Percentiles rank a stretch among this genome's conserved stretches.
phyloP scores from a whole-genome alignment of 2,797 vertebrate species.

The Holocentrus rufus region DNA sequence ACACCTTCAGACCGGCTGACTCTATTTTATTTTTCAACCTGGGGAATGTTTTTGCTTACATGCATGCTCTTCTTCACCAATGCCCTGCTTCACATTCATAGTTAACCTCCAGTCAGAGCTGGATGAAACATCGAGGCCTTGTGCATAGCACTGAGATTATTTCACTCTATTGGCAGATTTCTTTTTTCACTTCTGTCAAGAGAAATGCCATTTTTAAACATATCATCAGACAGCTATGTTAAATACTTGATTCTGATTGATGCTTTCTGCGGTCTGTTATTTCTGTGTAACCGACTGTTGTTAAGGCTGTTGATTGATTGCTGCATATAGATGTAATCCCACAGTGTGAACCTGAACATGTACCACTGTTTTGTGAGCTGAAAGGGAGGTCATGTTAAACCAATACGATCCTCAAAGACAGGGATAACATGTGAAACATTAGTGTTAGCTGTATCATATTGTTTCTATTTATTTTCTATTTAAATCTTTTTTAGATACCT shows the following conservation, averaged over 20 bases:
- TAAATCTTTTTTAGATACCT: constrained; percentile 25
- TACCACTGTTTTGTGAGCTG: constrained; percentile 29
- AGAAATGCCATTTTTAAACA: too few relatives aligned
- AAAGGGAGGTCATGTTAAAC: constrained; percentile 31
- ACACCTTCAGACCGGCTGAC: constrained; percentile 28
- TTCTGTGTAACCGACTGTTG: too few relatives aligned
- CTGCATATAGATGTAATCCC: constrained; percentile 49
- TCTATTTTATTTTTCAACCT: not conserved
- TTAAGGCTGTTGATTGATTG: constrained; percentile 22
- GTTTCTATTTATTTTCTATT: too few relatives aligned
- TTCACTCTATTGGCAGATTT: too few relatives aligned
- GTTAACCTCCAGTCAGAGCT: not conserved
- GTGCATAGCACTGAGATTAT: constrained; percentile 16
- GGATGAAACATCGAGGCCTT: constrained; percentile 19
- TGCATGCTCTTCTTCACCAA: constrained; percentile 11
- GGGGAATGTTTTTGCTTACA: constrained; percentile 12
- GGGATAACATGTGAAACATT: too few relatives aligned
- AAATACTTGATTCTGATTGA: too few relatives aligned
- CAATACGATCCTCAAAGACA: not conserved
- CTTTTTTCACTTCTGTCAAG: too few relatives aligned
- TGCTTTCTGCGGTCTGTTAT: too few relatives aligned
- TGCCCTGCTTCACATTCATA: constrained; percentile 23
- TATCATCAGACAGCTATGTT: too few relatives aligned
- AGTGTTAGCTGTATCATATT: constrained; percentile 19
- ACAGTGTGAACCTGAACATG: constrained; percentile 26